Conservation (phyloP, 2,113 vertebrate genomes). For the Cololabis saira region DNA sequence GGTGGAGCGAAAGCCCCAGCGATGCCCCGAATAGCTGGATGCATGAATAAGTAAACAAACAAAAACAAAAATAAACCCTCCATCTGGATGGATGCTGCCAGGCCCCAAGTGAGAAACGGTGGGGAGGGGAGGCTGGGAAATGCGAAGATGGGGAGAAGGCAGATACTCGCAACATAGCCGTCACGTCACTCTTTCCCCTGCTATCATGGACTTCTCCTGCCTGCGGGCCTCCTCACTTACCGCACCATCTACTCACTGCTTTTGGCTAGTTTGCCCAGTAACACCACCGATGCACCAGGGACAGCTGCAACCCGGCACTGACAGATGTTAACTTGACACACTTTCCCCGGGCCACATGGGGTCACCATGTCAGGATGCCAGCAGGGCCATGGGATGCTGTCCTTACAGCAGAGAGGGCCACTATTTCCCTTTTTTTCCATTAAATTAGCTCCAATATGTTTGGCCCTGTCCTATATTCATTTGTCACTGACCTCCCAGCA, state of each 20-base stretch:
- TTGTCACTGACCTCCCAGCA: constrained; percentile 7
- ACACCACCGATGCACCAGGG: constrained; percentile 60
- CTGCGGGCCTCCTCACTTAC: constrained; percentile 45
- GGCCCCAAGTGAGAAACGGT: constrained; percentile 70
- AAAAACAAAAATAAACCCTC: constrained; percentile 84
- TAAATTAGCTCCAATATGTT: constrained; percentile 29
- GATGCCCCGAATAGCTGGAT: constrained; percentile 79
- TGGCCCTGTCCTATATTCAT: constrained; percentile 26
- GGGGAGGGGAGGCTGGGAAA: constrained; percentile 59
- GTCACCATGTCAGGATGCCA: constrained; percentile 69
- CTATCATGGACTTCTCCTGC: constrained; percentile 57
- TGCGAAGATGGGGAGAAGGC: constrained; percentile 16
- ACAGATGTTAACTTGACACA: constrained; percentile 78
- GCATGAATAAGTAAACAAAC: constrained; percentile 83
- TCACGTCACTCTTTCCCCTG: constrained; percentile 48
- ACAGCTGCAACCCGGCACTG: constrained; percentile 54
- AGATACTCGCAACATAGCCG: constrained; percentile 36
- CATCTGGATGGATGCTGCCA: constrained; percentile 82
- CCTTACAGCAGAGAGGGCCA: constrained; percentile 42
- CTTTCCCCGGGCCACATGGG: constrained; percentile 68
- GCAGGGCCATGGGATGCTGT: constrained; percentile 36
- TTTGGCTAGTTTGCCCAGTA: constrained; percentile 64
- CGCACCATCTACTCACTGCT: constrained; percentile 58
- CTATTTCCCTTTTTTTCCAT: constrained; percentile 13
- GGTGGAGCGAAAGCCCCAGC: constrained; percentile 73